Percentiles rank a stretch among this genome's conserved stretches.
Evolutionary conservation across 2,888 invertebrate genomes (phyloP).

Genomic region (Trimorus sp.): DNA sequence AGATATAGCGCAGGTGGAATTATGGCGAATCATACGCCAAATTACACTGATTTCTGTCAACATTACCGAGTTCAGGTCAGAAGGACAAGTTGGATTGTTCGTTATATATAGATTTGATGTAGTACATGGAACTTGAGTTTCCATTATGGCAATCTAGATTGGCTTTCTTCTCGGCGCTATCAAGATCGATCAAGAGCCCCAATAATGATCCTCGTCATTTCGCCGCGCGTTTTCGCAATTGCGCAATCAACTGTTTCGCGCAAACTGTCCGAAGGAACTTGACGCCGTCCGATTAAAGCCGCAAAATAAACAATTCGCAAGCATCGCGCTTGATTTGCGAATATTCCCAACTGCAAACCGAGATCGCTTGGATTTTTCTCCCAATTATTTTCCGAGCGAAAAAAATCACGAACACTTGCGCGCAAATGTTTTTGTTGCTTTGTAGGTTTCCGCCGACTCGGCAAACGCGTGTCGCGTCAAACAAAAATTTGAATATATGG

Average conservation of each 20-base stretch:
- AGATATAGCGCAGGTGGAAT: too few species aligned
- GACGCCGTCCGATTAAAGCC: not conserved
- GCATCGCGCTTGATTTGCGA: not conserved
- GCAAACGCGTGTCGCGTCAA: too few species aligned
- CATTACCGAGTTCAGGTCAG: constrained; percentile 32
- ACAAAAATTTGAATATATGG: too few species aligned
- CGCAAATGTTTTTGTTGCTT: too few species aligned
- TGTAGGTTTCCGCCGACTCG: too few species aligned
- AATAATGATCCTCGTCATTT: constrained; percentile 44
- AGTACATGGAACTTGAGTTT: constrained; percentile 43
- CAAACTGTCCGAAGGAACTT: constrained; percentile 1
- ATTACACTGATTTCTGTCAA: constrained; percentile 47
- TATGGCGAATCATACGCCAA: constrained; percentile 25
- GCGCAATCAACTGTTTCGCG: constrained; percentile 16
- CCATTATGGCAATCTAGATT: constrained; percentile 55
- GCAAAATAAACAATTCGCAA: not conserved
- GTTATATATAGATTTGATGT: constrained; percentile 33
- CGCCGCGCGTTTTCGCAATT: constrained; percentile 43
- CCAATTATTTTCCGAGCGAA: too few species aligned
- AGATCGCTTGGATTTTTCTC: too few species aligned
- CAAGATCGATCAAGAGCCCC: constrained; percentile 34
- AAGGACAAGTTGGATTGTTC: constrained; percentile 29
- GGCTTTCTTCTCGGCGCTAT: constrained; percentile 40
- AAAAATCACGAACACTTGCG: too few species aligned
- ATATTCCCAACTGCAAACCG: too few species aligned